Evolutionary conservation across 2,888 invertebrate species (phyloP), one percentile per base, ranked within the genome.

Genomic region (Onchidella celtica): DNA sequence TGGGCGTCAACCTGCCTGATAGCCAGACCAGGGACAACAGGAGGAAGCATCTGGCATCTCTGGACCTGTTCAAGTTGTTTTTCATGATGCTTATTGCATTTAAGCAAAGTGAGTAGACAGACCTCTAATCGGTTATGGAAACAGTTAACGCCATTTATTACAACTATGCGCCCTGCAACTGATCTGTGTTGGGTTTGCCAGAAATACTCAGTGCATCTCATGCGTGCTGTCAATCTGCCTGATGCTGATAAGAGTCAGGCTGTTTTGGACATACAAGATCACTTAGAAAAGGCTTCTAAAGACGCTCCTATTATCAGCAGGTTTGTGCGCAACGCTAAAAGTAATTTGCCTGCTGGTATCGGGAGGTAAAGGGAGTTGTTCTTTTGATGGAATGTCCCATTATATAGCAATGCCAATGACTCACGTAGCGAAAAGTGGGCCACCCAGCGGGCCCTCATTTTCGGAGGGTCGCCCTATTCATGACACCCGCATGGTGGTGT

Each of bases 161-260:
- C 72, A 2, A 47, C 29, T 4, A 72, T 55, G 72, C 40, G 47
- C 24, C 72, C 72, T 2, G 72, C 72, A 40, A 47, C 72, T 47
- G 72, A 47, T 72, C 72, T 72, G 14, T 72, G 72, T 47, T 72
- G 72, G 72, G 21, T 24, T 6, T 72, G 72, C 24, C 72, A 72
- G 47, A 40, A 55, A 27, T 17, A 47, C 47, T 2, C 55, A 9
- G 29, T 47, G 47, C 47, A 47, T 47, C 17, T 47, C 17, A 24
- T 6, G 55, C 40, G 6, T 72, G 27, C 27, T 14, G 24, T 17
- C 21, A 17, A 40, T 47, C 3, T 47, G 24, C 47, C 47, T 3
- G 29, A 72, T 47, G 55, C 1, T 9, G 55, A 47, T 9, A 47
- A 47, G 21, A 21, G 47, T 14, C n/a, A 72, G 47, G 24, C 24